Percentiles rank a stretch among this genome's conserved stretches.
Conservation (phyloP, 53 echinoderm and acorn worm genomes). For the Mesocentrotus franciscanus region DNA sequence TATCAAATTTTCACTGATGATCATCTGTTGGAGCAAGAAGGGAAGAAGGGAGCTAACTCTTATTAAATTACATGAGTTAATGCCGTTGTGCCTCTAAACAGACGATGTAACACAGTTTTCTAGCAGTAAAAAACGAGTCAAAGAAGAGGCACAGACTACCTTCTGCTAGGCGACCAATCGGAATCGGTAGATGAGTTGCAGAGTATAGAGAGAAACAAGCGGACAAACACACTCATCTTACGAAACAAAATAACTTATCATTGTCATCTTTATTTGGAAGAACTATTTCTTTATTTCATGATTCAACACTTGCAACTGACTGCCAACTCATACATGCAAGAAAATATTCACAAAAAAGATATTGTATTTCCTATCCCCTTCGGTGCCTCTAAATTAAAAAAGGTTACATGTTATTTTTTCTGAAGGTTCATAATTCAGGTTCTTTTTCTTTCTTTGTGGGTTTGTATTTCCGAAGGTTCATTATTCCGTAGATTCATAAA, state of each 20-base stretch:
- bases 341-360: conserved; percentile 2
- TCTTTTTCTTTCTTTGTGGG: too few species aligned
- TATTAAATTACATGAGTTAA: too few species aligned
- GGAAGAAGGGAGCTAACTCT: too few species aligned
- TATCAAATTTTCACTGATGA: neutral
- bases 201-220: neutral
- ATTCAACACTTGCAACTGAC: neutral
- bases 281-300: conserved; percentile 46
- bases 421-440: too few species aligned
- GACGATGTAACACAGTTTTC: too few species aligned
- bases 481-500: too few species aligned
- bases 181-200: neutral
- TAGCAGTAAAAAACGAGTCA: too few species aligned
- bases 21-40: too few species aligned
- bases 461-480: too few species aligned
- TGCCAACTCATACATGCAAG: conserved; percentile 27
- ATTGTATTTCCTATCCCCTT: neutral
- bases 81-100: too few species aligned
- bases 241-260: neutral
- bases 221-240: neutral
- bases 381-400: neutral
- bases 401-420: too few species aligned
- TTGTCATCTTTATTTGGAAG: conserved; percentile 40
- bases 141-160: neutral
- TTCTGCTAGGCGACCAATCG: neutral